Evolutionary conservation across 2,113 vertebrate species (phyloP).

Genomic region (Oncorhynchus clarkii): DNA sequence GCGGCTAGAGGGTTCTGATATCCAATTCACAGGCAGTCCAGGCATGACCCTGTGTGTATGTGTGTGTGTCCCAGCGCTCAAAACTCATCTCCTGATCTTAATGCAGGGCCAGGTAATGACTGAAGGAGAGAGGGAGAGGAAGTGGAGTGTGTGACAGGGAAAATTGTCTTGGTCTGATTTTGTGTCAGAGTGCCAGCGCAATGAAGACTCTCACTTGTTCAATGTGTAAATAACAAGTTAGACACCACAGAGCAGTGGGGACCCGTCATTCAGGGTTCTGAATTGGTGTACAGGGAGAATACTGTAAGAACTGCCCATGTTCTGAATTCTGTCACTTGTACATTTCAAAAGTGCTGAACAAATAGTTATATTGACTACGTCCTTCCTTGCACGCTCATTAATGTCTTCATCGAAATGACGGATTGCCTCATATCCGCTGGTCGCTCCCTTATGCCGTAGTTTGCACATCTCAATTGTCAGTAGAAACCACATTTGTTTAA

Average conservation of each 20-base stretch:
- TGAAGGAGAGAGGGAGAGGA: conserved; percentile 28
- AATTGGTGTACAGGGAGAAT: no score
- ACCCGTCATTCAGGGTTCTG: neutral
- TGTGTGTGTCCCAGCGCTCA: neutral
- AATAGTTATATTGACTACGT: no score
- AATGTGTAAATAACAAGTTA: conserved; percentile 39
- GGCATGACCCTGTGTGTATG: no score
- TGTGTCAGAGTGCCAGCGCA: conserved; percentile 32
- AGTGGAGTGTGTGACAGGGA: conserved; percentile 27
- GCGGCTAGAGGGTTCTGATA: conserved; percentile 5
- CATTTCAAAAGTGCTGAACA: no score
- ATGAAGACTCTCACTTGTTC: conserved; percentile 3
- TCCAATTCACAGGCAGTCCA: no score
- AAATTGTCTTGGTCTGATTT: conserved; percentile 42
- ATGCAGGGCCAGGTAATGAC: conserved; percentile 23
- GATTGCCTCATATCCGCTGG: no score
- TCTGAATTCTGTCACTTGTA: no score
- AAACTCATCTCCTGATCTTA: conserved; percentile 43
- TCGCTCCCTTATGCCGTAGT: no score
- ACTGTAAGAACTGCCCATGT: conserved; percentile 3
- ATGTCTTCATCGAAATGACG: no score
- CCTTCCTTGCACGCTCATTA: no score
- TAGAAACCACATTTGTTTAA: no score
- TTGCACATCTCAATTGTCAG: no score
- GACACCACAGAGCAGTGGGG: conserved; percentile 4